Conservation (phyloP, 2,888 invertebrate genomes). For the Cryptocephalus primarius region DNA sequence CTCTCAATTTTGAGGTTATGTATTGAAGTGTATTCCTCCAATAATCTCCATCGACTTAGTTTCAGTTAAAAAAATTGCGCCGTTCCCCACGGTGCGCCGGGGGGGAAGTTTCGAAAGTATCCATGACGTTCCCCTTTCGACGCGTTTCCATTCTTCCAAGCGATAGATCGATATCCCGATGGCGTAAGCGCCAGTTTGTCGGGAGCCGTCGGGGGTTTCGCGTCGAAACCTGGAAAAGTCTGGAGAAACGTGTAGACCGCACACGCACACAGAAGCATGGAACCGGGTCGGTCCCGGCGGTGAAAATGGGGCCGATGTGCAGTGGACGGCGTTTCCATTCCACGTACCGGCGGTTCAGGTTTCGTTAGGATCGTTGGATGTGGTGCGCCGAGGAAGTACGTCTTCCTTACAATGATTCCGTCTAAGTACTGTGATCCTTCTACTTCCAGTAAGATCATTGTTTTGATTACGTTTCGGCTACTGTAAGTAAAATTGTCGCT, state of each 20-base stretch:
- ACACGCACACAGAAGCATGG: too few species aligned
- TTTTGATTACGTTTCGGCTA: neutral
- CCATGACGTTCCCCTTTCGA: neutral
- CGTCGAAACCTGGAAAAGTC: slow-evolving; percentile 6
- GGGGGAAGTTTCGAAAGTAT: slow-evolving; percentile 2
- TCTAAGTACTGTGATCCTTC: slow-evolving; percentile 34
- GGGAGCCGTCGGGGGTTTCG: slow-evolving; percentile 26
- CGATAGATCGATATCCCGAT: slow-evolving; percentile 22
- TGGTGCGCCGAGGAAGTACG: neutral
- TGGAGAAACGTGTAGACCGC: too few species aligned
- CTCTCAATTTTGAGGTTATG: too few species aligned
- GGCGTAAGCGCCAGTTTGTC: slow-evolving; percentile 28
- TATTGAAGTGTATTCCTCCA: too few species aligned
- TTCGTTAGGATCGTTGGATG: neutral
- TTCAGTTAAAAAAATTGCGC: too few species aligned
- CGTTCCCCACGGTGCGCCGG: too few species aligned
- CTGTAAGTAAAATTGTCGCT: too few species aligned
- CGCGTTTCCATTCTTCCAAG: slow-evolving; percentile 5
- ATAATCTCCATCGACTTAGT: too few species aligned
- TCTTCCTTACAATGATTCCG: slow-evolving; percentile 29
- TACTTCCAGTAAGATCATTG: slow-evolving; percentile 27
- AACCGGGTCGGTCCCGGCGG: neutral
- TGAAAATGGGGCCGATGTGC: too few species aligned
- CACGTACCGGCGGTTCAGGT: slow-evolving; percentile 1
- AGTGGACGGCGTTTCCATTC: neutral